These are phyloP conservation scores for Antennarius maculatus DNA, from an alignment of 2,797 vertebrate genomes.

Conservation along the genomic window DNA sequence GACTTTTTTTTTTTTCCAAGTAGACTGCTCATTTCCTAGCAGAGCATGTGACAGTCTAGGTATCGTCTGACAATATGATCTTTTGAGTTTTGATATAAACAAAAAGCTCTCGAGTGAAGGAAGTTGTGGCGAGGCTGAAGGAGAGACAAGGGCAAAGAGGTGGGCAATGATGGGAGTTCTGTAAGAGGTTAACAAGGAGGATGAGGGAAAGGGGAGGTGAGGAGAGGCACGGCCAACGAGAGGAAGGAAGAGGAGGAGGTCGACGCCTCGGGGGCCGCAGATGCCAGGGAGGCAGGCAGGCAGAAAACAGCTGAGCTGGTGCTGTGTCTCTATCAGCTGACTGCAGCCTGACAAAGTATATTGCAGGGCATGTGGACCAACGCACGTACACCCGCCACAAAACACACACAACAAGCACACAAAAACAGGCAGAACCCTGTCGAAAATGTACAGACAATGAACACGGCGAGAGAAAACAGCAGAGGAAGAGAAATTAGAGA, in stretches of 20 bases:
- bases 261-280: slow-evolving; percentile 47
- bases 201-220: not conserved
- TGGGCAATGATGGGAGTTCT: slow-evolving; percentile 12
- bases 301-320: slow-evolving; percentile 75
- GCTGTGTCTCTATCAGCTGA: slow-evolving; percentile 75
- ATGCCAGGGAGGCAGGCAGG: slow-evolving; percentile 28
- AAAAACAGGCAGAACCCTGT: slow-evolving; percentile 41
- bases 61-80: slow-evolving; percentile 52
- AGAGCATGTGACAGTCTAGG: slow-evolving; percentile 55
- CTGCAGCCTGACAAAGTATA: slow-evolving; percentile 73
- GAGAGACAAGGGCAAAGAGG: slow-evolving; percentile 29
- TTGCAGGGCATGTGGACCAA: slow-evolving; percentile 40
- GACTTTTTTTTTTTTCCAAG: slow-evolving; percentile 31
- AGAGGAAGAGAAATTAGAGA: slow-evolving; percentile 16
- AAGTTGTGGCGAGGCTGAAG: slow-evolving; percentile 12
- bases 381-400: slow-evolving; percentile 8
- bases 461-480: slow-evolving; percentile 21
- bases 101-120: slow-evolving; percentile 18
- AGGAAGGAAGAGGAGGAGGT: not conserved
- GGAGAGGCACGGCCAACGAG: not conserved
- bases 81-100: slow-evolving; percentile 67
- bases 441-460: slow-evolving; percentile 38
- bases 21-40: slow-evolving; percentile 32
- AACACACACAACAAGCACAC: slow-evolving; percentile 19
- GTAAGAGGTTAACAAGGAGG: slow-evolving; percentile 2